Evolutionary conservation across 2,113 vertebrate genomes (phyloP).

Genomic region (Zosterops japonicus): DNA sequence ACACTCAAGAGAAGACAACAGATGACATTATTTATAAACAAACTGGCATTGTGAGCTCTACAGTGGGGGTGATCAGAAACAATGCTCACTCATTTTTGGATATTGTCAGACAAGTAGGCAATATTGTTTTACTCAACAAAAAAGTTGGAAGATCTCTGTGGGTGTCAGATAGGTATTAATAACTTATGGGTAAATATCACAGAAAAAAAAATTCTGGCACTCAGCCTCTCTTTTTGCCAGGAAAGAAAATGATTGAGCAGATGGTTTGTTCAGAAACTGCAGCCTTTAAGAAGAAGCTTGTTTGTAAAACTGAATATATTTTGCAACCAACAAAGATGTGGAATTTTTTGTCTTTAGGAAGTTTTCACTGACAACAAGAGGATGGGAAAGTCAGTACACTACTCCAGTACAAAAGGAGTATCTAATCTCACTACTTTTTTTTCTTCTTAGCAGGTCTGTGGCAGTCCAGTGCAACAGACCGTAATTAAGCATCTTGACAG

Average conservation of each 20-base stretch:
- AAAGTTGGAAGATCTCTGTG: background rate
- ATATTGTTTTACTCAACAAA: background rate
- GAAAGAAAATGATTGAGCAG: conserved; percentile 31
- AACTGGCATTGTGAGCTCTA: background rate
- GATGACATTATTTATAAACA: conserved; percentile 38
- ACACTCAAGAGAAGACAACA: background rate
- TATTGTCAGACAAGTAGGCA: background rate
- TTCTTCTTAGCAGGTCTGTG: background rate
- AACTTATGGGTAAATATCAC: background rate
- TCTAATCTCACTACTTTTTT: background rate
- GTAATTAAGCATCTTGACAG: conserved; percentile 30
- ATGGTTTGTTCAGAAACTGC: conserved; percentile 41
- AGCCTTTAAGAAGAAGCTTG: conserved; percentile 27
- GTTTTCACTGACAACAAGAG: background rate
- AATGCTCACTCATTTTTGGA: background rate
- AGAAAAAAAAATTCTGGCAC: background rate
- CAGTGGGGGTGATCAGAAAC: background rate
- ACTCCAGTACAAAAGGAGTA: background rate
- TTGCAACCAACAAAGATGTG: conserved; percentile 10
- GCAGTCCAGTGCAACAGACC: background rate
- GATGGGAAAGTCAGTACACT: background rate
- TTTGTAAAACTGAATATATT: conserved; percentile 41
- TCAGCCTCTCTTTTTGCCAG: background rate
- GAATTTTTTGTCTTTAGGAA: background rate
- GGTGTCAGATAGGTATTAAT: conserved; percentile 20